Evolutionary conservation across 2,888 invertebrate genomes (phyloP), one percentile per base, ranked within the genome.

Genomic region (Leptura quadrifasciata): DNA sequence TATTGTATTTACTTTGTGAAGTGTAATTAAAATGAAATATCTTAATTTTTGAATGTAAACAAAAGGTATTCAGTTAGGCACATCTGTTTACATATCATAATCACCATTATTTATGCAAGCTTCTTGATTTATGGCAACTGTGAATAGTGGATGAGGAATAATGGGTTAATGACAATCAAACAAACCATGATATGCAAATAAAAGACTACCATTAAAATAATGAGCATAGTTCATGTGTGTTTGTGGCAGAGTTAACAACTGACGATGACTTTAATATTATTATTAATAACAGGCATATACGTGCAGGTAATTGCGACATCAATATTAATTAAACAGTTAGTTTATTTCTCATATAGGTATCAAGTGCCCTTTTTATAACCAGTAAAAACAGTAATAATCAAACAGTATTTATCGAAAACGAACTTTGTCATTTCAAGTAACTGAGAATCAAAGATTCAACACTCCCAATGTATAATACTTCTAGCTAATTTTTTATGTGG

Each of bases 21-120:
- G 47, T n/a, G 55, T 39, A 67, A 65, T 71, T 61, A 71, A 71
- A 73, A 47, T 63, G 31, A 72, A 64, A 64, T 57, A 64, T 64
- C 35, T 69, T 20, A 9, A 55, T 27, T 69, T 57, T 35, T 8
- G 0, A 47, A 21, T 27, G 21, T 68, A 58, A 57, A 31, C n/a
- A 35, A 69, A 18, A 69, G 12, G 4, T 20, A n/a, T 58, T 69
- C 58, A 39, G 15, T 35, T 68, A 31, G 18, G 39, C 39, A 55
- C 31, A 31, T 68, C 8, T 55, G 55, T 68, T 31, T 68, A 1
- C 52, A 27, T 58, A 20, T 58, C 18, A n/a, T 12, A 18, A 12
- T 18, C 20, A 18, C 27, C 17, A 57, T 58, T 69, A 69, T 69
- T 57, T 69, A 57, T 39, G 58, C 69, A 58, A 69, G 35, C 39